A percentile compares a stretch with the other conserved stretches of the same genome.
Evolutionary conservation across 2,888 invertebrate genomes (phyloP).

Genomic region (Electrophaes corylata): DNA sequence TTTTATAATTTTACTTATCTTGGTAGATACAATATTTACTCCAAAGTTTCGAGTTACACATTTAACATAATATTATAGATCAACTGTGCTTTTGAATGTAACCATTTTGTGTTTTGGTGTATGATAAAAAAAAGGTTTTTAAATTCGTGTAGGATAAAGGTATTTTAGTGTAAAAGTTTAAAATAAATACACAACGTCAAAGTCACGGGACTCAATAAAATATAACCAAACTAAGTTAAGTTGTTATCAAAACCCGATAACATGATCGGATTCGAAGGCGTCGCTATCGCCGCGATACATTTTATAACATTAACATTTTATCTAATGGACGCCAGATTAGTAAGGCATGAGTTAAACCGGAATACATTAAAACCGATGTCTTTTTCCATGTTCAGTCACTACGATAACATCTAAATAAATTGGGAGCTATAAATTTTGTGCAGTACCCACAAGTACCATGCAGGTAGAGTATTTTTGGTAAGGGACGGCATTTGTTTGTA

Average conservation of each 20-base stretch:
- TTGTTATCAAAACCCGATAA: slow-evolving; percentile 35
- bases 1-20: no score
- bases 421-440: slow-evolving; percentile 14
- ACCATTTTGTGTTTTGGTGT: no score
- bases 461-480: not conserved
- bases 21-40: no score
- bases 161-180: not conserved
- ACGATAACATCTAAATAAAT: slow-evolving; percentile 26
- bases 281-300: slow-evolving; percentile 36
- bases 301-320: slow-evolving; percentile 39
- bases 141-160: not conserved
- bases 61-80: no score
- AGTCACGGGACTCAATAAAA: slow-evolving; percentile 10
- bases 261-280: slow-evolving; percentile 34
- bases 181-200: not conserved
- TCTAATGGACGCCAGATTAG: slow-evolving; percentile 41
- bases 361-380: slow-evolving; percentile 42
- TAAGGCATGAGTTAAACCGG: slow-evolving; percentile 32
- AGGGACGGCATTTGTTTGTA: not conserved
- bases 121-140: no score
- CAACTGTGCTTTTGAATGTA: no score
- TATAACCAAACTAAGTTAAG: slow-evolving; percentile 33
- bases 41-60: no score
- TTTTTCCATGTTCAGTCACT: slow-evolving; percentile 32
- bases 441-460: not conserved